phyloP scores from a whole-genome alignment of 2,113 vertebrate genomes.

The Hassar affinis region DNA sequence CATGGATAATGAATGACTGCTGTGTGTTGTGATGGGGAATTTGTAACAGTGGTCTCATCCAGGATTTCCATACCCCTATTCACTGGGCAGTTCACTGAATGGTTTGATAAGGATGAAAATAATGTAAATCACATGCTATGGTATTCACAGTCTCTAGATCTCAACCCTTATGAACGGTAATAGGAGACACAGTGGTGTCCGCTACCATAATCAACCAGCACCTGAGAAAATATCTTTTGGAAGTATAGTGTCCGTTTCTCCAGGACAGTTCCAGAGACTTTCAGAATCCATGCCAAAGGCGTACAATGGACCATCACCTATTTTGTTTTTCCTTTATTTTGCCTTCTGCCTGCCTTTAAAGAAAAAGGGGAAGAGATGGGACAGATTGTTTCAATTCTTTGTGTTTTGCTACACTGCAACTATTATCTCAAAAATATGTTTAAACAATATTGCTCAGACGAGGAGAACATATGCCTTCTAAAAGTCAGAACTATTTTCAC shows the following conservation, averaged over 20 bases:
- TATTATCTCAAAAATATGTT: background rate
- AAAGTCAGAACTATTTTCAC: slow-evolving; percentile 28
- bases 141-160: background rate
- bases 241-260: background rate
- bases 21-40: background rate
- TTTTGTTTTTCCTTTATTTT: background rate
- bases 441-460: background rate
- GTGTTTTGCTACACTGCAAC: background rate
- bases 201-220: background rate
- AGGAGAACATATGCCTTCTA: slow-evolving; percentile 14
- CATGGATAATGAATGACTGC: background rate
- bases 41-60: background rate
- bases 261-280: background rate
- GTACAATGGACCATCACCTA: background rate
- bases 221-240: background rate
- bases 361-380: background rate
- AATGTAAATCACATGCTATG: too few relatives aligned
- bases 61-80: background rate
- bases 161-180: too few relatives aligned
- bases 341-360: background rate
- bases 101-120: background rate
- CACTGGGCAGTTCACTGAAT: background rate
- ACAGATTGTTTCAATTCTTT: slow-evolving; percentile 1
- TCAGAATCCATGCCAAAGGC: background rate
- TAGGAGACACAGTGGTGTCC: background rate